phyloP scores from a whole-genome alignment of 2,113 vertebrate genomes.

The Dolichotis patagonum region DNA sequence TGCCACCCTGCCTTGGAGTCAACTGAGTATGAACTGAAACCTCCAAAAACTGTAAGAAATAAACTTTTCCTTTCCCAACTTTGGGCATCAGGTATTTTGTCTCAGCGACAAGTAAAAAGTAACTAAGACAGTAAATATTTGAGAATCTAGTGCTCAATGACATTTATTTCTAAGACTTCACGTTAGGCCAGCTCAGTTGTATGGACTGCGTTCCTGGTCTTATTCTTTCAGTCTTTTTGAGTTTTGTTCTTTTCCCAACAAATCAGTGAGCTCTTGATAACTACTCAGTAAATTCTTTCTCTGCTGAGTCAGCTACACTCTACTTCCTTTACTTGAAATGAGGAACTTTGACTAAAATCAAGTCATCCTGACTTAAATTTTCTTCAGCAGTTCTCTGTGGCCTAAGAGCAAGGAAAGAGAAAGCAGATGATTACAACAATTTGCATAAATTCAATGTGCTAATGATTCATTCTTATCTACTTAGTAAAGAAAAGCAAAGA shows the following conservation, averaged over 20 bases:
- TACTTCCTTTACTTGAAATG: not conserved
- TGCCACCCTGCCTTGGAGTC: no score
- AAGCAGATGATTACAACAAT: slow-evolving; percentile 77
- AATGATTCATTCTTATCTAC: slow-evolving; percentile 76
- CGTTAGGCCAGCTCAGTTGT: not conserved
- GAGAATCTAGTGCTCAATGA: not conserved
- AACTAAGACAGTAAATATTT: no score
- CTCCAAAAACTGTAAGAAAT: no score
- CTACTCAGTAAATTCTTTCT: not conserved
- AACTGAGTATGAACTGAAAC: no score
- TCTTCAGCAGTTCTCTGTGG: slow-evolving; percentile 51
- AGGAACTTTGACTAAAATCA: slow-evolving; percentile 52
- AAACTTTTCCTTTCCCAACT: no score
- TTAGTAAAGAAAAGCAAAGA: slow-evolving; percentile 68
- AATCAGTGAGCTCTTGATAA: not conserved
- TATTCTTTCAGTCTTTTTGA: not conserved
- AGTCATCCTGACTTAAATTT: slow-evolving; percentile 57
- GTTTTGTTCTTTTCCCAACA: not conserved
- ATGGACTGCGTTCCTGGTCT: not conserved
- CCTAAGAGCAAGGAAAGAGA: slow-evolving; percentile 66
- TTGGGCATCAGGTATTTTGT: no score
- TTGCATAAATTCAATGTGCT: slow-evolving; percentile 78
- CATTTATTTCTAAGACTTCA: not conserved
- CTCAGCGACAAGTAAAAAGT: no score
- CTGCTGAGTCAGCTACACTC: not conserved